A percentile compares a stretch with the other conserved stretches of the same genome.
phyloP scores from a whole-genome alignment of 2,888 invertebrate species.

The Drosophila anceps region DNA sequence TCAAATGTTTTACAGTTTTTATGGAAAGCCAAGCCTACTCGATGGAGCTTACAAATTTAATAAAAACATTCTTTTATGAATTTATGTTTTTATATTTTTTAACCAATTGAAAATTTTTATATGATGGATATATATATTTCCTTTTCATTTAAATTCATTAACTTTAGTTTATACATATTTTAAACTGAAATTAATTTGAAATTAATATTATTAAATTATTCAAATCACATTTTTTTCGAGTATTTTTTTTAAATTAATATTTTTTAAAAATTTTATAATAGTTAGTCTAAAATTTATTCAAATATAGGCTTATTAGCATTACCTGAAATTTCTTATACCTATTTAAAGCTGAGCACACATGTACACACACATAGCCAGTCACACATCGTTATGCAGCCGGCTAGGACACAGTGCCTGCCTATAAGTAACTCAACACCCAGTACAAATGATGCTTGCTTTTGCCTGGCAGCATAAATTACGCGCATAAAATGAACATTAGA shows the following conservation, averaged over 20 bases:
- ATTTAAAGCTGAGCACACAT: conserved; percentile 1
- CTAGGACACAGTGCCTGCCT: conserved; percentile 11
- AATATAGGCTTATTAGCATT: background rate
- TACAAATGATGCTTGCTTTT: conserved; percentile 37
- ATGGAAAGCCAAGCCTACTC: background rate
- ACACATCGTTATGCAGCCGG: conserved; percentile 37
- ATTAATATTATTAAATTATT: no score
- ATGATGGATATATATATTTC: no score
- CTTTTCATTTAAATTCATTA: no score
- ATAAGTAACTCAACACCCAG: conserved; percentile 15
- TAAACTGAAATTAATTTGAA: no score
- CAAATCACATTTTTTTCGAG: background rate
- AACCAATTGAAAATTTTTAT: no score
- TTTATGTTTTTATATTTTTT: no score
- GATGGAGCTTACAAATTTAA: background rate
- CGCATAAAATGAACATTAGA: conserved; percentile 82
- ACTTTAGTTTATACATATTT: no score
- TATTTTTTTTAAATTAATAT: background rate
- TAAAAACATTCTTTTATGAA: no score
- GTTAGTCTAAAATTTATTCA: background rate
- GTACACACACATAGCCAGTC: conserved; percentile 15
- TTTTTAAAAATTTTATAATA: background rate
- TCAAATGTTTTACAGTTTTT: background rate
- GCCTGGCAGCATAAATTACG: conserved; percentile 74
- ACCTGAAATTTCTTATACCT: background rate